Evolutionary conservation across 35 echinoderm and acorn worm species (phyloP).

Genomic region (Anneissia japonica): DNA sequence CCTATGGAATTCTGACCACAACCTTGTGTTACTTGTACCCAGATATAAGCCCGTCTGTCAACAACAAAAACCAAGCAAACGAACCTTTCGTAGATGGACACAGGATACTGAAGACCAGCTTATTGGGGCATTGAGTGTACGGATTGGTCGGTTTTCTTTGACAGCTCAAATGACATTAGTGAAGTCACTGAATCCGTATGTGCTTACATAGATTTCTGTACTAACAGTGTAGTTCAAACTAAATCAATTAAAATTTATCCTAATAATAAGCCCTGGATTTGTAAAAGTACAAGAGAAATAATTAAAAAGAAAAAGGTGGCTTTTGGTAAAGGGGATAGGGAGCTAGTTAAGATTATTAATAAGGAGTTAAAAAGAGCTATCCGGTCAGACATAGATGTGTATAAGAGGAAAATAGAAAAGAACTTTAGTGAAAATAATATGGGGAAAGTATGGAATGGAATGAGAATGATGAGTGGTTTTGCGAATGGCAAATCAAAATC

Average conservation of each 20-base stretch:
- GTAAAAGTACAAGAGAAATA: slow-evolving; percentile 16
- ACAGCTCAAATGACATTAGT: slow-evolving; percentile 3
- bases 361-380: slow-evolving; percentile 21
- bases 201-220: slow-evolving; percentile 37
- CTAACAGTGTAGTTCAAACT: slow-evolving; percentile 8
- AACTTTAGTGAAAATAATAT: slow-evolving; percentile 42
- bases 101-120: slow-evolving; percentile 1
- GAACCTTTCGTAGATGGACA: slow-evolving; percentile 4
- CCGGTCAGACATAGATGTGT: background rate
- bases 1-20: slow-evolving; percentile 15
- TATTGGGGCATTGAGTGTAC: background rate
- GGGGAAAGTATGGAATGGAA: slow-evolving; percentile 39
- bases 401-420: slow-evolving; percentile 31
- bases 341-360: slow-evolving; percentile 27
- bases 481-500: background rate
- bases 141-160: slow-evolving; percentile 3
- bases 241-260: slow-evolving; percentile 34
- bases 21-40: slow-evolving; percentile 6
- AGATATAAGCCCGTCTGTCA: slow-evolving; percentile 32
- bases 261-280: slow-evolving; percentile 53
- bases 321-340: slow-evolving; percentile 8
- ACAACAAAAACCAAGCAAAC: slow-evolving; percentile 5
- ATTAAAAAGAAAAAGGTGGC: slow-evolving; percentile 30
- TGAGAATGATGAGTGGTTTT: slow-evolving; percentile 45
- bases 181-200: slow-evolving; percentile 31